Base-by-base conservation (phyloP, 2,888 invertebrate genomes). In the Plebejus melissa region DNA sequence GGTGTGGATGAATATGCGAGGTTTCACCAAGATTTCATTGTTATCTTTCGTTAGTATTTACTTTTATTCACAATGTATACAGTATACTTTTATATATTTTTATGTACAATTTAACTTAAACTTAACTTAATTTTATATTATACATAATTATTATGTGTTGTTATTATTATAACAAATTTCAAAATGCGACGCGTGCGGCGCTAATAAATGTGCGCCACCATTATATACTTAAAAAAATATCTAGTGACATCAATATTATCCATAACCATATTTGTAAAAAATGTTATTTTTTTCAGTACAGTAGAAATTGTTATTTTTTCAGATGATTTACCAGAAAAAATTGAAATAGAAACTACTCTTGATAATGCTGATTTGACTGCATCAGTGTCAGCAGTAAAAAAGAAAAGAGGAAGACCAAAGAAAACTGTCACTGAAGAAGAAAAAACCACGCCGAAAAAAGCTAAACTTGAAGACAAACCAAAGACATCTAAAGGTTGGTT, bases 401-500 rank as follows among this genome's bases (percentile, higher is more conserved):
- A 81, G 1, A 89, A 89, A 72, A 81, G 87, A 0, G 90, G 89
- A 0, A 79, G 88, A 2, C 88, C 90, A 0, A 84, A 83, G 75
- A 92, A 91, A 81, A 80, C 78, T 7, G 71, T 82, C 0, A 79
- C 81, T 1, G 89, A 90, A 76, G 57, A 84, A 0, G 88, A 86
- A 76, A 90, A 85, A 79, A 3, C 16, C 4, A 11, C 11, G 4
- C 3, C 65, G 11, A 65, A 32, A n/a, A 86, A 85, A 74, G 74
- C 82, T 13, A 84, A 84, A 77, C 4, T 78, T 0, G 86, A 85
- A 9, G 84, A 85, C 1, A 84, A 85, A 75, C 79, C 84, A 2
- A 82, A 80, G 71, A 79, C 82, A 2, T 83, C 83, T 0, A 87
- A 90, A 92, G 92, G 92, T 93, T 88, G 85, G 91, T 81, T 75